Evolutionary conservation across 2,888 invertebrate genomes (phyloP).

Genomic region (Pocota personata): DNA sequence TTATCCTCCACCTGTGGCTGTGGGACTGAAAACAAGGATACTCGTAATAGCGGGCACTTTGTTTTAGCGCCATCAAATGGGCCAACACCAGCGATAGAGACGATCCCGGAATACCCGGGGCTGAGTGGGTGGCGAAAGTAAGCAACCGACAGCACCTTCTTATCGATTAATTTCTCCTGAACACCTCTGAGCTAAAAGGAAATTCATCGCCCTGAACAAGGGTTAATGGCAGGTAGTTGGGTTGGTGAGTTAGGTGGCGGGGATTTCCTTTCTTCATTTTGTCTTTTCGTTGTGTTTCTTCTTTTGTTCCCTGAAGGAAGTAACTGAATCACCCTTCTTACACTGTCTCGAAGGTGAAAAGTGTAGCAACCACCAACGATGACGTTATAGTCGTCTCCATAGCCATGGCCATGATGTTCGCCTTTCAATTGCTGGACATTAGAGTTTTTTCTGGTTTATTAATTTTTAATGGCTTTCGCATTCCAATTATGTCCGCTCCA

Average conservation of each 20-base stretch:
- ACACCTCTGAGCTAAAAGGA: constrained; percentile 22
- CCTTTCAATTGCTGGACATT: constrained; percentile 52
- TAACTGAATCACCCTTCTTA: constrained; percentile 27
- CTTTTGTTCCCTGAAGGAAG: constrained; percentile 45
- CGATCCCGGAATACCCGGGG: not conserved
- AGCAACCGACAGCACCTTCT: not conserved
- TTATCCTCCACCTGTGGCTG: constrained; percentile 68
- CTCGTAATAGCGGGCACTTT: constrained; percentile 49
- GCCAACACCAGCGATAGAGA: not conserved
- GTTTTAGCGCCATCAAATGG: constrained; percentile 46
- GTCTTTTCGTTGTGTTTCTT: constrained; percentile 16
- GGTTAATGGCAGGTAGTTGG: constrained; percentile 2
- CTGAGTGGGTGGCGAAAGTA: not conserved
- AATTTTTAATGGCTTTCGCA: constrained; percentile 67
- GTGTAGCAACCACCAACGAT: constrained; percentile 13
- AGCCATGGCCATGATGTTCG: constrained; percentile 34
- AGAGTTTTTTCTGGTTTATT: constrained; percentile 60
- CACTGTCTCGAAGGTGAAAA: constrained; percentile 8
- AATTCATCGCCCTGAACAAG: not conserved
- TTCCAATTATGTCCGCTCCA: constrained; percentile 49
- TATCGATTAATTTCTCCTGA: constrained; percentile 43
- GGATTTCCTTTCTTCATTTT: constrained; percentile 41
- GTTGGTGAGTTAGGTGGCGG: constrained; percentile 1
- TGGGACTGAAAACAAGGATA: constrained; percentile 7
- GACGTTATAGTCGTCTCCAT: not conserved